Conservation (phyloP, 2,113 vertebrate species). For the Clarias magur region DNA sequence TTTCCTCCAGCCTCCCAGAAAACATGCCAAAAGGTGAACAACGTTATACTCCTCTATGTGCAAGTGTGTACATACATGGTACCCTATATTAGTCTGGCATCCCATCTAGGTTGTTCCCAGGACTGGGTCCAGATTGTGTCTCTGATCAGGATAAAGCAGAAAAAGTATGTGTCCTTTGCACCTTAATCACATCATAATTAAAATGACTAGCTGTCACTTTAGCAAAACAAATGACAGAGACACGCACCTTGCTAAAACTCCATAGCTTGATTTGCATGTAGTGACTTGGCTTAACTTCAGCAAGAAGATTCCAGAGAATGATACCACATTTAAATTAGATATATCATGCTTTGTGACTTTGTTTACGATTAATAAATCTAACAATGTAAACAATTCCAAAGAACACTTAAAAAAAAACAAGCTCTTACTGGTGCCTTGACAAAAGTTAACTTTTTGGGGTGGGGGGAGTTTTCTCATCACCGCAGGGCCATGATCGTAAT, state of each 20-base stretch:
- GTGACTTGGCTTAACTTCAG: background rate
- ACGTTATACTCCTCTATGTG: background rate
- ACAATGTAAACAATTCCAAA: background rate
- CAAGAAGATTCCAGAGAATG: background rate
- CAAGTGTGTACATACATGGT: background rate
- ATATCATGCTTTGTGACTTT: background rate
- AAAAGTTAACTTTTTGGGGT: background rate
- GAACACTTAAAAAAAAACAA: background rate
- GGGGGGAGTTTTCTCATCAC: no score
- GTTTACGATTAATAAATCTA: background rate
- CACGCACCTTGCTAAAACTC: background rate
- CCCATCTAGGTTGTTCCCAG: background rate
- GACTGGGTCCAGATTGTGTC: background rate
- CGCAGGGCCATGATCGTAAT: no score
- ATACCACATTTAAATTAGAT: background rate
- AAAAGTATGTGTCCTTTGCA: background rate
- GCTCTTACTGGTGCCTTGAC: background rate
- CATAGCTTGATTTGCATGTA: background rate
- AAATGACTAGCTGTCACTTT: background rate
- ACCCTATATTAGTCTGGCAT: background rate
- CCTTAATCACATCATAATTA: no score
- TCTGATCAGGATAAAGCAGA: background rate
- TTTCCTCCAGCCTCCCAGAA: background rate
- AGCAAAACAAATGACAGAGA: background rate
- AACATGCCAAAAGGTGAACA: background rate